Evolutionary conservation across 2,888 invertebrate species (phyloP), one percentile per base, ranked within the genome.

Genomic region (Dasysyrphus albostriatus): DNA sequence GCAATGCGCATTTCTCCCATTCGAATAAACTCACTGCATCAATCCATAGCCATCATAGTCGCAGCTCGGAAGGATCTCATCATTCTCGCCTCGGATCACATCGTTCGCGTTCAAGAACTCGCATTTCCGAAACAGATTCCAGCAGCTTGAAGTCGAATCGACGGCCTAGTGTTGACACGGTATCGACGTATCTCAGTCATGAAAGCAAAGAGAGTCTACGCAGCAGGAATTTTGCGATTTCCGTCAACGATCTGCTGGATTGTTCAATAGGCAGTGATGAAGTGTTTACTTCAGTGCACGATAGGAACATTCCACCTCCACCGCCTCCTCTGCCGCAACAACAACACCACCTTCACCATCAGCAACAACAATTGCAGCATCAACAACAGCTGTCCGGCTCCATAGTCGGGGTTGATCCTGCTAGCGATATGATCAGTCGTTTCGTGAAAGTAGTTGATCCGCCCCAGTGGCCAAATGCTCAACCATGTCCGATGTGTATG

Each of bases 131-230:
- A 49, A 92, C 92, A 6, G 93, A 93, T 63, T 92, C 92, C 78
- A 95, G 95, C 90, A 96, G 96, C 91, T 95, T 96, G 65, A 95
- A 96, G 90, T 96, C 96, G 70, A 96, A 95, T 58, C 94, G 97
- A 14, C 93, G 97, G 24, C 97, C 97, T 78, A 97, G 97, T 91
- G 95, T 97, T 54, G 97, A 97, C 92, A 97, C 97, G 12, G 96
- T 97, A 39, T 97, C 97, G 80, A 97, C 97, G 0, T 97, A 97
- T 94, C 94, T 97, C 89, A 97, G 97, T 91, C 97, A 96, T 89
- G 97, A 97, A 92, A 97, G 96, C 93, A 95, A 96, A 91, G 95
- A 95, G 88, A 95, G 95, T 90, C 83, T 92, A 70, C 95, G 95
- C 61, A 95, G 95, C 90, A 90, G 92, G 49, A 92, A 92, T 88